A percentile compares a stretch with the other conserved stretches of the same genome.
These are phyloP conservation scores for Picus viridis DNA, from an alignment of 2,797 vertebrate species.

Conservation along the genomic window DNA sequence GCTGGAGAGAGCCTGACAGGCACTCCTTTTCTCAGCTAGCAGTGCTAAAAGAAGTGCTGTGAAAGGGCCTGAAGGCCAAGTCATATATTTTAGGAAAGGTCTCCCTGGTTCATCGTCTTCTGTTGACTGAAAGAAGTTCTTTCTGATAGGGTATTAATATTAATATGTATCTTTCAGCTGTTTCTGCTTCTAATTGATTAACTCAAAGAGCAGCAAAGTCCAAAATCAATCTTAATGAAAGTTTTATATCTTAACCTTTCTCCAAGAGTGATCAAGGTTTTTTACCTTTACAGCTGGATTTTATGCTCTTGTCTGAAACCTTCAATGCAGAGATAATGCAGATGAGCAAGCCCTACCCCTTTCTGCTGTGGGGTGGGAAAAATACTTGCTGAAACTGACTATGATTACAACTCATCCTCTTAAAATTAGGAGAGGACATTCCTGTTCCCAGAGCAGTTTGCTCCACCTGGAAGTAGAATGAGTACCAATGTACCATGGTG, in stretches of 20 bases:
- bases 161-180: constrained; percentile 47
- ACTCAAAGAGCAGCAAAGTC: constrained; percentile 45
- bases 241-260: constrained; percentile 50
- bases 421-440: background rate
- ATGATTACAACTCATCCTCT: background rate
- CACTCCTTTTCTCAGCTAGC: background rate
- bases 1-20: background rate
- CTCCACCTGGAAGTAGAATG: background rate
- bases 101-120: background rate
- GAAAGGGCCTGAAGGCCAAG: constrained; percentile 29
- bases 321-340: background rate
- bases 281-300: constrained; percentile 3
- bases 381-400: background rate
- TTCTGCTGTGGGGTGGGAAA: background rate
- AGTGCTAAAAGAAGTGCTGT: background rate
- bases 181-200: constrained; percentile 62
- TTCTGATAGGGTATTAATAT: constrained; percentile 58
- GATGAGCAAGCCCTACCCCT: background rate
- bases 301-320: constrained; percentile 7
- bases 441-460: background rate
- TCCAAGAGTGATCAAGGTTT: constrained; percentile 14
- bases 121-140: constrained; percentile 17
- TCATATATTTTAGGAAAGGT: constrained; percentile 23
- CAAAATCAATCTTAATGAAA: constrained; percentile 61
- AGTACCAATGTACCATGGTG: background rate